Evolutionary conservation across 2,797 vertebrate genomes (phyloP), one percentile per base, ranked within the genome.

Genomic region (Merluccius polli): DNA sequence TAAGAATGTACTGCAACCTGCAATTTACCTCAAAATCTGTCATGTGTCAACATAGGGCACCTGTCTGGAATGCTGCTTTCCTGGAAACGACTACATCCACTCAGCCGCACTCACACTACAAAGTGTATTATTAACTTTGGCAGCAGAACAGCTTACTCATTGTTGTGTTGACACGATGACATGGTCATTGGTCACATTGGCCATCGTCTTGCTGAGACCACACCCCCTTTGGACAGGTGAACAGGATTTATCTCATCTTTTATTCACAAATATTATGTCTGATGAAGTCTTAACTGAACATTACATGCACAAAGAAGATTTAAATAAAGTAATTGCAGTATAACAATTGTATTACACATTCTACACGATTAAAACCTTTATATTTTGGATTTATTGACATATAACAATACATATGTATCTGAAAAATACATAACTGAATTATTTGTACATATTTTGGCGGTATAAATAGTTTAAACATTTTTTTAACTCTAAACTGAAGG

Each of bases 161-260:
- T 73, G 30, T 52, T 48, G 71, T 52, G 44, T 73, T 48, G 16
- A 21, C 38, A 30, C 71, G 7, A 44, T 13, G 33, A 52, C 18
- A 18, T 9, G 44, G 18, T 48, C n/a, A n/a, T n/a, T n/a, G n/a
- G n/a, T n/a, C n/a, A n/a, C n/a, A n/a, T n/a, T 21, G 36, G 38
- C 71, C 35, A n/a, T 35, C 30, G 35, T 4, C 41, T 18, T 18
- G 69, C 38, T 73, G 68, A 72, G 48, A 75, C 29, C 52, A 67
- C 68, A 71, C 77, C 35, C 41, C 24, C 38, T 36, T 12, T 35
- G 13, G 36, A 75, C 70, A 75, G 70, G 38, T 70, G 71, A 48
- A 65, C 33, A 16, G 52, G 65, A 68, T 13, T 11, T 8, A 24
- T 9, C 33, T 35, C 52, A 52, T 52, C 16, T 21, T 48, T 18